phyloP scores from a whole-genome alignment of 2,113 vertebrate species.

The Anoura caudifer region DNA sequence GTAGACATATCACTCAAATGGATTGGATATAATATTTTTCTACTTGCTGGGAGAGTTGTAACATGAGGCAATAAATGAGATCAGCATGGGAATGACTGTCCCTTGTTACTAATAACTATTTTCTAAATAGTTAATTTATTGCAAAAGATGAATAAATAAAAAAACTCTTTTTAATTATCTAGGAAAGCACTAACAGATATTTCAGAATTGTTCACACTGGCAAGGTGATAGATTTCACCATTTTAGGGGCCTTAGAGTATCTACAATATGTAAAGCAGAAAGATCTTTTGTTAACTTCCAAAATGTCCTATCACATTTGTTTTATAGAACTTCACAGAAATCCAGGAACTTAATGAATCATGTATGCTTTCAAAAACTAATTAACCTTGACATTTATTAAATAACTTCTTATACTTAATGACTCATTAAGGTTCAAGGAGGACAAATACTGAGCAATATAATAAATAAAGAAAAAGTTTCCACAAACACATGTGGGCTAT shows the following conservation, averaged over 20 bases:
- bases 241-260: background rate
- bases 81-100: background rate
- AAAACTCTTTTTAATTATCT: background rate
- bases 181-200: background rate
- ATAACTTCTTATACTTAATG: background rate
- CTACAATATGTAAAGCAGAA: background rate
- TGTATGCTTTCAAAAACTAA: background rate
- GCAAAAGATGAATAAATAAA: background rate
- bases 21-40: background rate
- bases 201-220: background rate
- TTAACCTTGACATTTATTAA: constrained; percentile 7
- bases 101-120: background rate
- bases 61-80: background rate
- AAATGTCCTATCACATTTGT: background rate
- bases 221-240: background rate
- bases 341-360: background rate
- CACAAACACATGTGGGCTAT: background rate
- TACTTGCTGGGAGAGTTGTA: background rate
- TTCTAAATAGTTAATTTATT: background rate
- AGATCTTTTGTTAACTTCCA: background rate
- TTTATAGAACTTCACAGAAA: background rate
- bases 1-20: background rate
- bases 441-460: background rate
- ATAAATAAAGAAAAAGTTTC: background rate
- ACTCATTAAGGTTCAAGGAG: background rate